Percentiles rank a stretch among this genome's conserved stretches.
phyloP scores from a whole-genome alignment of 1,140 invertebrate species.

The Ceratina japonica region DNA sequence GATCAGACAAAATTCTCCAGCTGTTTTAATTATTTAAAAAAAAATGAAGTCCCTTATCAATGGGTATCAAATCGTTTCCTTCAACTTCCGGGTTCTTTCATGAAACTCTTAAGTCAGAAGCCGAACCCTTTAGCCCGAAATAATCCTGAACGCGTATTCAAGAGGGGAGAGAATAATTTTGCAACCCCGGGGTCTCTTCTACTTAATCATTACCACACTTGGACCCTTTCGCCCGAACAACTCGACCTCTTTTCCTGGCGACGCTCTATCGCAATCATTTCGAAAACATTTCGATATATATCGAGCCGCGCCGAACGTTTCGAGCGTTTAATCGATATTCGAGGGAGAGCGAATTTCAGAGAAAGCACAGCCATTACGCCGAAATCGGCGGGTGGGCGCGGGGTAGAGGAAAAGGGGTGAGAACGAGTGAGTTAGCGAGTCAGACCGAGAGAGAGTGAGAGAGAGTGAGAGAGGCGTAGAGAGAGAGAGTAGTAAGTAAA shows the following conservation, averaged over 20 bases:
- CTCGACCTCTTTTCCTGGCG: background rate
- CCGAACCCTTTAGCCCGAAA: too few species aligned
- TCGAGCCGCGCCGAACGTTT: background rate
- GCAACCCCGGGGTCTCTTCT: background rate
- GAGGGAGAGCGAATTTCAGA: conserved; percentile 1
- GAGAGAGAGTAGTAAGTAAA: conserved; percentile 55
- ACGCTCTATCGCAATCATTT: background rate
- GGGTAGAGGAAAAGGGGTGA: too few species aligned
- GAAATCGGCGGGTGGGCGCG: conserved; percentile 4
- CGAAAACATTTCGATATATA: background rate
- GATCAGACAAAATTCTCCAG: too few species aligned
- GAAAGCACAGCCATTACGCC: conserved; percentile 28
- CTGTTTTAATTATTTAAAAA: too few species aligned
- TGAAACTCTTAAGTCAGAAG: too few species aligned
- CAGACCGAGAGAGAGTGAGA: too few species aligned
- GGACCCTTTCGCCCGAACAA: background rate
- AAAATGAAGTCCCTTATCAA: too few species aligned
- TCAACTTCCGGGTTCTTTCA: too few species aligned
- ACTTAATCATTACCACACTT: background rate
- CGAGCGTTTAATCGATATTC: conserved; percentile 13
- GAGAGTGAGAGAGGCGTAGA: background rate
- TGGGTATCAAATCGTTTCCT: too few species aligned
- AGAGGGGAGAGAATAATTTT: too few species aligned
- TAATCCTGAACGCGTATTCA: too few species aligned
- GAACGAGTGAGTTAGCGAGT: too few species aligned